These are phyloP conservation scores for Crocodylus rhombifer DNA, from an alignment of 2,797 vertebrate genomes.

Conservation along the genomic window DNA sequence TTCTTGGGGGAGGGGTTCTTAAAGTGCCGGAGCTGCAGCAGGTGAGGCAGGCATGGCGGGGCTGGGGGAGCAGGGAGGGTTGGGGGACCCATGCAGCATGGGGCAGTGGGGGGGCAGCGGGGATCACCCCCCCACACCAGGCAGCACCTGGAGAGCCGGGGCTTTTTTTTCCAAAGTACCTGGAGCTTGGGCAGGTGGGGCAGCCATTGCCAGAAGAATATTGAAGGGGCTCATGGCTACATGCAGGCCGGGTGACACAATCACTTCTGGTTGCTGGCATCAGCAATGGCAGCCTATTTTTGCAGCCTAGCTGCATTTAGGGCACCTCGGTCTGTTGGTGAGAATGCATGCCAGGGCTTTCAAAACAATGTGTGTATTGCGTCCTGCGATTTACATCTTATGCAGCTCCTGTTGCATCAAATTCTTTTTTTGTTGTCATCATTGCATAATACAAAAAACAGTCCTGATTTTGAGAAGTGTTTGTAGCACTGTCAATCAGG, in stretches of 20 bases:
- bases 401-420: neutral
- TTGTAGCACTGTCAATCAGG: neutral
- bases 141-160: too few relatives aligned
- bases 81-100: too few relatives aligned
- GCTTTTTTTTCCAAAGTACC: too few relatives aligned
- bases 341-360: neutral
- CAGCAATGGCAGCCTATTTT: neutral
- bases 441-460: neutral
- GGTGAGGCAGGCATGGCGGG: too few relatives aligned
- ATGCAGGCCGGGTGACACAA: neutral
- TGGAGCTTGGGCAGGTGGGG: too few relatives aligned
- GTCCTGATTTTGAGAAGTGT: neutral
- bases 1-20: too few relatives aligned
- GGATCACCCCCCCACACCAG: too few relatives aligned
- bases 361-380: neutral
- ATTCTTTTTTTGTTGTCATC: neutral
- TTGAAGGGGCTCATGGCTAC: neutral
- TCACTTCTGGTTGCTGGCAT: neutral
- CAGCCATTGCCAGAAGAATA: neutral
- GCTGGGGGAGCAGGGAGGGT: too few relatives aligned
- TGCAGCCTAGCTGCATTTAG: fast-evolving
- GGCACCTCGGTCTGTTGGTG: neutral
- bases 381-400: fast-evolving
- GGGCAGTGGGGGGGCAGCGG: too few relatives aligned
- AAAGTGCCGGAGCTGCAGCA: too few relatives aligned